Evolutionary conservation across 2,888 invertebrate genomes (phyloP).

Genomic region (Anthrax anthrax): DNA sequence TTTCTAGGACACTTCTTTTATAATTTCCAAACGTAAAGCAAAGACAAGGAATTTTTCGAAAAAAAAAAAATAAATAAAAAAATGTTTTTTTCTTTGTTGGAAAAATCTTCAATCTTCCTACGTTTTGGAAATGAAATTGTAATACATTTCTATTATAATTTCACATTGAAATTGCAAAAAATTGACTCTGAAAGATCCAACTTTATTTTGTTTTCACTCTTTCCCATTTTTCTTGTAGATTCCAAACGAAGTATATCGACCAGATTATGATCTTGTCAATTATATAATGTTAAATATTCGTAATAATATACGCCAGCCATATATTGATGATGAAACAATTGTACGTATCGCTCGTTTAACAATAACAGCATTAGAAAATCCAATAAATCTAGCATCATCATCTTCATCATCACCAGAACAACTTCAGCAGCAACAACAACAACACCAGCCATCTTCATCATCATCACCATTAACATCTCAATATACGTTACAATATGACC

Average conservation of each 20-base stretch:
- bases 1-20: neutral
- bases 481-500: constrained; percentile 1
- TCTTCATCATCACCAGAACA: neutral
- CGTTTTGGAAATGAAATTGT: no score
- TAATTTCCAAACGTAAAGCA: constrained; percentile 7
- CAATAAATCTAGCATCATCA: constrained; percentile 4
- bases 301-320: constrained; percentile 25
- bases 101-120: no score
- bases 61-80: no score
- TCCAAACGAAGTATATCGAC: constrained; percentile 11
- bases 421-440: neutral
- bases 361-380: constrained; percentile 18
- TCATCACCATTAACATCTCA: neutral
- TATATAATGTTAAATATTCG: constrained; percentile 29
- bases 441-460: neutral
- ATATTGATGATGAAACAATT: constrained; percentile 26
- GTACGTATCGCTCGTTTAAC: constrained; percentile 30
- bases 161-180: no score
- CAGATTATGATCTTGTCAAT: constrained; percentile 28
- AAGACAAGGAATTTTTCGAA: no score
- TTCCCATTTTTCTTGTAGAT: constrained; percentile 2
- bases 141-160: no score
- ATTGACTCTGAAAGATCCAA: no score
- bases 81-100: no score
- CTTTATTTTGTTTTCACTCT: no score